Evolutionary conservation across 2,797 vertebrate species (phyloP).

Genomic region (Pseudomugil tenellus): DNA sequence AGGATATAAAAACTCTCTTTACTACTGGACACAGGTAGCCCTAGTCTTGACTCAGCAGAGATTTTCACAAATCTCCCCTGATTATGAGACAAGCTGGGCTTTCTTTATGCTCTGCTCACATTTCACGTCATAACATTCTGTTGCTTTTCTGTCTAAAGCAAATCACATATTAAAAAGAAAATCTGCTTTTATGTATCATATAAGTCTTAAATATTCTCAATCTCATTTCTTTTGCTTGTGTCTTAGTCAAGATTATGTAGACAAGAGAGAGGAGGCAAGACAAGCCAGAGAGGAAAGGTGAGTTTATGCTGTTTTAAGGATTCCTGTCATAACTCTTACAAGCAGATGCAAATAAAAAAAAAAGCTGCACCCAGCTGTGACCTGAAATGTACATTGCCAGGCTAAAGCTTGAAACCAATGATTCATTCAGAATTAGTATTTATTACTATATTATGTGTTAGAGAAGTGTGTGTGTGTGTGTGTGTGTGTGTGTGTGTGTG

Average conservation of each 20-base stretch:
- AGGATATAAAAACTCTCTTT: slow-evolving; percentile 15
- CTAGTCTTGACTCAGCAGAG: slow-evolving; percentile 21
- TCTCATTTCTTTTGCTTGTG: slow-evolving; percentile 23
- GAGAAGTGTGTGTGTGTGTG: no score
- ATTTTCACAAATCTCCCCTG: slow-evolving; percentile 14
- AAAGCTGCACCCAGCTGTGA: neutral
- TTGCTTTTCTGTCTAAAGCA: slow-evolving; percentile 5
- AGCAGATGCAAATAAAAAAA: neutral
- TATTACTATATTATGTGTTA: no score
- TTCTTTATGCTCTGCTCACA: slow-evolving; percentile 27
- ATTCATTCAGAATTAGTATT: neutral
- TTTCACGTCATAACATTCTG: slow-evolving; percentile 14
- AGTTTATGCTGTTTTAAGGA: slow-evolving; percentile 40
- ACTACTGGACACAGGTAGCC: slow-evolving; percentile 1
- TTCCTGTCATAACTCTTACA: neutral
- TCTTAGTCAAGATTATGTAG: slow-evolving; percentile 89
- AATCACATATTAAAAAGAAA: slow-evolving; percentile 5
- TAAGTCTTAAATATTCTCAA: slow-evolving; percentile 8
- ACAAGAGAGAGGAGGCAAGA: slow-evolving; percentile 92
- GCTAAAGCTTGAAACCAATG: neutral
- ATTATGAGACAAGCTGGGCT: slow-evolving; percentile 22
- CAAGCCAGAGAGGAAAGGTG: slow-evolving; percentile 96
- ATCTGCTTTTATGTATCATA: neutral
- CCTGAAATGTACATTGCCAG: neutral
- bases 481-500: no score